Base-by-base conservation (phyloP, 2,797 vertebrate genomes). In the Arnoldichthys spilopterus region DNA sequence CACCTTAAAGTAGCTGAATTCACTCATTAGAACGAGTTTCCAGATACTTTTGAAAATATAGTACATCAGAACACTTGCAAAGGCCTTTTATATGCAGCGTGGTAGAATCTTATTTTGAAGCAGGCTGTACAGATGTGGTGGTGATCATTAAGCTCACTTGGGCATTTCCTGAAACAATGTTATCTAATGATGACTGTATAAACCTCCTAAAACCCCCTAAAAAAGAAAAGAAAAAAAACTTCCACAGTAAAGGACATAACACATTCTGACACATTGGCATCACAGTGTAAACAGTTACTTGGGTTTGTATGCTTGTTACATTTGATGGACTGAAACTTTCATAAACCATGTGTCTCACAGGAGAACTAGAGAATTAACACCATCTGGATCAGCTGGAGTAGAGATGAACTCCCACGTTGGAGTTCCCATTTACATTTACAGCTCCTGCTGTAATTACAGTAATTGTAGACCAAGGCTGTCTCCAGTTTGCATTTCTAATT, bases 401-500 rank as follows among this genome's bases (percentile, higher is more conserved):
- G 54, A 68, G 69, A 54, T 18, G 63, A 73, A 9, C 49, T 49
- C 73, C 45, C 16, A 24, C 47, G 45, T 45, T 62, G 51, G 30
- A 54, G 30, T n/a, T 75, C 11, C 47, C 6, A n/a, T 37, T 53
- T 70, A 56, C 16, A 59, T 63, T 79, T 66, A 66, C 40, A 77
- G 58, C 58, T 54, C 45, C n/a, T 76, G 22, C 70, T 45, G 40
- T 63, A 64, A 69, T 58, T 62, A 61, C 9, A 69, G 16, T 64
- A 71, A 59, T 66, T 28, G 22, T 24, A 32, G 53, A n/a, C 24
- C 58, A 58, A 34, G 20, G 37, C 24, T 28, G 51, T 30, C 32
- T 18, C 43, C 40, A 67, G 32, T 78, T 80, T 78, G 54, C 61
- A 30, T 61, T 37, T 18, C 49, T 62, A 32, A 49, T 82, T 74